A percentile compares a stretch with the other conserved stretches of the same genome.
phyloP scores from a whole-genome alignment of 2,113 vertebrate species.

The Leiothrix lutea region DNA sequence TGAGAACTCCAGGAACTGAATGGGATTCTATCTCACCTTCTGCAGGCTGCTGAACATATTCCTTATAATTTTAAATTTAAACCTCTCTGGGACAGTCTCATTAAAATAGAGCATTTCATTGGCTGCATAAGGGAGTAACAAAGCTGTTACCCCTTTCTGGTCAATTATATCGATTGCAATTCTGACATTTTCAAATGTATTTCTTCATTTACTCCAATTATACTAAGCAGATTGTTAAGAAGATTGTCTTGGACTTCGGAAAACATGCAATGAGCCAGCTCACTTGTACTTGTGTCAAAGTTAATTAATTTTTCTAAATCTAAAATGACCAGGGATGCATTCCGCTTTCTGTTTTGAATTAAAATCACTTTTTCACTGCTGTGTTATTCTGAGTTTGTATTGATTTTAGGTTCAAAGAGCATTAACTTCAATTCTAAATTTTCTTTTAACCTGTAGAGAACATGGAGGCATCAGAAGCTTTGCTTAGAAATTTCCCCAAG shows the following conservation, averaged over 20 bases:
- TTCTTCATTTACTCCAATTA: constrained; percentile 49
- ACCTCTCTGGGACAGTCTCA: background rate
- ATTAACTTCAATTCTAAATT: constrained; percentile 44
- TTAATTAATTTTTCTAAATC: constrained; percentile 55
- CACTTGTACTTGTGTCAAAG: constrained; percentile 41
- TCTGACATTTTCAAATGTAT: constrained; percentile 42
- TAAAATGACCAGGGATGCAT: constrained; percentile 32
- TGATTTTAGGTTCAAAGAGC: constrained; percentile 46
- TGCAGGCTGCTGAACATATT: background rate
- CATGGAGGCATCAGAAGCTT: background rate
- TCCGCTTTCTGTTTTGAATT: constrained; percentile 51
- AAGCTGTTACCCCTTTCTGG: background rate
- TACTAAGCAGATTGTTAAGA: constrained; percentile 29
- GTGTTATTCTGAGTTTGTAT: constrained; percentile 23
- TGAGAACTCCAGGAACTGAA: background rate
- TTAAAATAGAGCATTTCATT: background rate
- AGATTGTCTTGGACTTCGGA: constrained; percentile 34
- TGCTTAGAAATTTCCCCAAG: background rate
- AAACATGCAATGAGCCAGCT: background rate
- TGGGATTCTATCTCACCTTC: background rate
- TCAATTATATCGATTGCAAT: constrained; percentile 39
- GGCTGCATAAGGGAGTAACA: background rate
- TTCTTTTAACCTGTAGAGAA: constrained; percentile 39
- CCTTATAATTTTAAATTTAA: constrained; percentile 24
- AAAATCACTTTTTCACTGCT: constrained; percentile 35